Evolutionary conservation across 2,797 vertebrate genomes (phyloP).

Genomic region (Pachyuromys duprasi): DNA sequence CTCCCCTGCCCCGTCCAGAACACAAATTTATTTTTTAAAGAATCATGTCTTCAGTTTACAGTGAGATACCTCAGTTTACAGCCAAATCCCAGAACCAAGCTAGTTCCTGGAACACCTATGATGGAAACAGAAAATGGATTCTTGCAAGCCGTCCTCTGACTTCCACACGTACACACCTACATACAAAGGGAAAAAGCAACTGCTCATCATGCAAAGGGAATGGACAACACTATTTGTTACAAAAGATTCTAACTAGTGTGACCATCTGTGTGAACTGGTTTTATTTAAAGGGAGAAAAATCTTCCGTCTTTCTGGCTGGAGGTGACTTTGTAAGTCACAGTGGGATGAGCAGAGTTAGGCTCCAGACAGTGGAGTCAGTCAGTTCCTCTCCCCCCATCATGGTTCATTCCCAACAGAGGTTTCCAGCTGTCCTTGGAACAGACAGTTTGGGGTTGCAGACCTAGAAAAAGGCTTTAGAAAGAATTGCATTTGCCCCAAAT

Average conservation of each 20-base stretch:
- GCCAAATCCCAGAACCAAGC: too few species aligned
- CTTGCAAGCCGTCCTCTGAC: background rate
- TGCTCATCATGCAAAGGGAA: background rate
- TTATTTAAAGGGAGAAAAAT: background rate
- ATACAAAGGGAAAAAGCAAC: background rate
- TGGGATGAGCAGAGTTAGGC: background rate
- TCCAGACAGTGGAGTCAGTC: background rate
- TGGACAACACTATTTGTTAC: background rate
- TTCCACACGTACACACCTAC: background rate
- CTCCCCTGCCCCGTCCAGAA: too few species aligned
- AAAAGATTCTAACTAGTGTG: background rate
- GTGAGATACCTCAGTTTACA: background rate
- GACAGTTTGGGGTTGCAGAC: background rate
- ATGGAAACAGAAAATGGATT: background rate
- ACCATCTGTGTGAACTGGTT: background rate
- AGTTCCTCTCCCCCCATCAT: background rate
- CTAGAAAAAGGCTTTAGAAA: background rate
- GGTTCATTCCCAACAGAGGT: slow-evolving; percentile 4
- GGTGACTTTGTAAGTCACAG: background rate
- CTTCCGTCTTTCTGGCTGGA: background rate
- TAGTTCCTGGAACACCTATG: too few species aligned
- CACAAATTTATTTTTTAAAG: background rate
- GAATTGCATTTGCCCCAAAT: background rate
- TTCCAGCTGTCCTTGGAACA: background rate
- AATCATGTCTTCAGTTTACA: background rate